Evolutionary conservation across 2,888 invertebrate genomes (phyloP).

Genomic region (Drosophila putrida): DNA sequence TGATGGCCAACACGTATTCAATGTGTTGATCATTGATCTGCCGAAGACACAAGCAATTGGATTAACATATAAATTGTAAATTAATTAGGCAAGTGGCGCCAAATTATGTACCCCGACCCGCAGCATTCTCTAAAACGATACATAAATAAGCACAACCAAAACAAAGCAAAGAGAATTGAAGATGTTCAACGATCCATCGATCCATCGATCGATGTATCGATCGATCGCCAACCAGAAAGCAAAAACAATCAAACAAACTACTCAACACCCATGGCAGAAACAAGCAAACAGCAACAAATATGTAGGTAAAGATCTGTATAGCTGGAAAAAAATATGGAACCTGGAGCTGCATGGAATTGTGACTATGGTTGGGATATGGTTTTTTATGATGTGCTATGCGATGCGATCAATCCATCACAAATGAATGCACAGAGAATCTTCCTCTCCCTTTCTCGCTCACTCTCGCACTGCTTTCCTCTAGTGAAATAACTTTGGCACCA

Average conservation of each 20-base stretch:
- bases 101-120: constrained; percentile 69
- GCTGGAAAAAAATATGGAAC: constrained; percentile 19
- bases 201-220: constrained; percentile 54
- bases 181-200: constrained; percentile 51
- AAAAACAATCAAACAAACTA: constrained; percentile 78
- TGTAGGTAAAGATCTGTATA: constrained; percentile 4
- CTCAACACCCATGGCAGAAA: constrained; percentile 64
- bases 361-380: constrained; percentile 41
- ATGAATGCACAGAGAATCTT: constrained; percentile 47
- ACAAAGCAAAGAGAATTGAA: constrained; percentile 21
- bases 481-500: constrained; percentile 65
- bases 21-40: constrained; percentile 34
- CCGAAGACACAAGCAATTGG: constrained; percentile 58
- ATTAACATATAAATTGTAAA: constrained; percentile 80
- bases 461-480: constrained; percentile 11
- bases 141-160: constrained; percentile 52
- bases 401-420: constrained; percentile 82
- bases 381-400: constrained; percentile 83
- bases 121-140: constrained; percentile 49
- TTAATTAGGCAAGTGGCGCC: constrained; percentile 76
- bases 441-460: background rate
- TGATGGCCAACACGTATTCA: constrained; percentile 12
- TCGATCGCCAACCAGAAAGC: constrained; percentile 52
- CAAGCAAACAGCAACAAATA: constrained; percentile 42
- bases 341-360: constrained; percentile 27